phyloP scores from a whole-genome alignment of 2,888 invertebrate genomes.

The Euzophera pinguis region DNA sequence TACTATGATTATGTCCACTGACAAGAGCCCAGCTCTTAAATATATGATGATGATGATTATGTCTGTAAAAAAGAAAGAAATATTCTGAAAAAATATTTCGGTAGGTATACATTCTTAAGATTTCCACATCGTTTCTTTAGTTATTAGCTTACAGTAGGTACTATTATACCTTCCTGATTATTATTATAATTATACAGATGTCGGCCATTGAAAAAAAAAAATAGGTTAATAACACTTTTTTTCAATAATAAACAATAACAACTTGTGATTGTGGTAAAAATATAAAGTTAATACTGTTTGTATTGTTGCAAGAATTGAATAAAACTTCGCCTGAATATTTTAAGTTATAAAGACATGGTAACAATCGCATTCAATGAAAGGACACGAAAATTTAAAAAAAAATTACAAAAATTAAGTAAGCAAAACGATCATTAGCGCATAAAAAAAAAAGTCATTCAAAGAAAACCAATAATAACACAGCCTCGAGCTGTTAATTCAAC shows the following conservation, averaged over 20 bases:
- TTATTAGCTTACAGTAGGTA: too few relatives aligned
- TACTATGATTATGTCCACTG: too few relatives aligned
- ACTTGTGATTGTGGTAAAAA: background rate
- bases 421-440: conserved; percentile 31
- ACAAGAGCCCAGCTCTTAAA: too few relatives aligned
- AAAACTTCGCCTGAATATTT: background rate
- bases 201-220: background rate
- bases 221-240: background rate
- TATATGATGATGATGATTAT: too few relatives aligned
- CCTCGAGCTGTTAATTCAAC: conserved; percentile 57
- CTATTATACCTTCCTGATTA: too few relatives aligned
- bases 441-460: conserved; percentile 43
- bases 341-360: background rate
- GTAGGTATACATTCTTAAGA: too few relatives aligned
- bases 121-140: too few relatives aligned
- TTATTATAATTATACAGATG: too few relatives aligned
- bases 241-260: background rate
- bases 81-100: too few relatives aligned
- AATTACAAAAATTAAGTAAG: conserved; percentile 38
- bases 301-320: background rate
- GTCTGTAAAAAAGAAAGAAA: too few relatives aligned
- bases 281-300: background rate
- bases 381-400: conserved; percentile 28
- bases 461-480: conserved; percentile 52
- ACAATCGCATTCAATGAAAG: conserved; percentile 1